Percentiles rank a stretch among this genome's conserved stretches.
These are phyloP conservation scores for Bos javanicus DNA, from an alignment of 2,113 vertebrate species.

Conservation along the genomic window DNA sequence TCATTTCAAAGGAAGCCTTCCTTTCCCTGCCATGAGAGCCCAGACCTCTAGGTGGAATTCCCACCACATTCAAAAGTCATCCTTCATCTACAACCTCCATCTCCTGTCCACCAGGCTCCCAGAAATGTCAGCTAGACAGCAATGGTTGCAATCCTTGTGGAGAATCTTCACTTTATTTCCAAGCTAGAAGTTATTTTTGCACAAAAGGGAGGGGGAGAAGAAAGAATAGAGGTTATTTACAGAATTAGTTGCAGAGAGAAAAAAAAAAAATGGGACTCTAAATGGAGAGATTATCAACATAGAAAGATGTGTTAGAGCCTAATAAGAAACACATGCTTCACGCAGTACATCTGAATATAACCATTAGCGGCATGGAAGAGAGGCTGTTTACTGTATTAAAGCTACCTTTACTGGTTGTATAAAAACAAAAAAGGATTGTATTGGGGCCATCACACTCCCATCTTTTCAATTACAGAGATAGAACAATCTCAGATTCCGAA, in stretches of 20 bases:
- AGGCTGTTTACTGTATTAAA: slow-evolving; percentile 81
- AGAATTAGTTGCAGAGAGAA: slow-evolving; percentile 65
- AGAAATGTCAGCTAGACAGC: background rate
- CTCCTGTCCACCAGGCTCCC: background rate
- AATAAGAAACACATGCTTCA: slow-evolving; percentile 78
- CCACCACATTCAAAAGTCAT: background rate
- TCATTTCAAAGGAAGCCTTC: background rate
- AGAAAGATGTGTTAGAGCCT: slow-evolving; percentile 77
- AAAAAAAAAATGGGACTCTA: slow-evolving; percentile 65
- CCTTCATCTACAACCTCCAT: background rate
- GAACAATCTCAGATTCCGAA: slow-evolving; percentile 88
- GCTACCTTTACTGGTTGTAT: slow-evolving; percentile 78
- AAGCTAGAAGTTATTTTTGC: slow-evolving; percentile 58
- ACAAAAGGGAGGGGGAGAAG: slow-evolving; percentile 43
- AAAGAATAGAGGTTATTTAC: slow-evolving; percentile 70
- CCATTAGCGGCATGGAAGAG: slow-evolving; percentile 77
- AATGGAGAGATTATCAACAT: slow-evolving; percentile 80
- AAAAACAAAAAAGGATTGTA: slow-evolving; percentile 81
- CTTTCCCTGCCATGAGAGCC: background rate
- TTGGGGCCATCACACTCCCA: slow-evolving; percentile 81
- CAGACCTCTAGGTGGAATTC: background rate
- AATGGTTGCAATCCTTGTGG: background rate
- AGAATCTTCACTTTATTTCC: slow-evolving; percentile 42
- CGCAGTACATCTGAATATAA: slow-evolving; percentile 78
- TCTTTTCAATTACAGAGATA: slow-evolving; percentile 87